Base-by-base conservation (phyloP, 2,888 invertebrate genomes). In the Hartigia nigra region DNA sequence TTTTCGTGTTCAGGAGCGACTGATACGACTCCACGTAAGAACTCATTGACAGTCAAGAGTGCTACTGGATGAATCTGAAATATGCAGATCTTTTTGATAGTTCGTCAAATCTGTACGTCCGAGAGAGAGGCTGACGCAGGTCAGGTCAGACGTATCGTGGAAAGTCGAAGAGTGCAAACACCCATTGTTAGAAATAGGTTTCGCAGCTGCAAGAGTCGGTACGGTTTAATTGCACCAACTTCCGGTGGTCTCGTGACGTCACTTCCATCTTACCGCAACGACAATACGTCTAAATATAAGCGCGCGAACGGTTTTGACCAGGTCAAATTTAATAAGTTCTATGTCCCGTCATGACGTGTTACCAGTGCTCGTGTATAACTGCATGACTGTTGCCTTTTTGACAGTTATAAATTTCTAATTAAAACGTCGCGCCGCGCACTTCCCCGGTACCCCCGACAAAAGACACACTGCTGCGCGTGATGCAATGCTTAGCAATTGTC, bases 201-300 rank as follows among this genome's bases (percentile, higher is more conserved):
- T 84, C 77, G 84, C 87, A 87, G 87, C 86, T 87, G 87, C 86
- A 39, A 75, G 77, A 78, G 80, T 70, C 78, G 78, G 81, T 77
- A 79, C 80, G 76, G 82, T 84, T 83, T 86, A 85, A 87, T 84
- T 82, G 82, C 86, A 85, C 79, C 77, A 81, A 87, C 87, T 88
- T 88, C 88, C 88, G 88, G 84, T 81, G 88, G 84, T 81, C 76
- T 78, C 77, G 77, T 84, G 84, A 86, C 85, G 85, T 84, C 83
- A 86, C 79, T 80, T 81, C 79, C 77, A 79, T 80, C 81, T 81
- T 76, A 74, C 74, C 31, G 74, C 75, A 31, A 77, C 70, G 36
- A 77, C 70, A 77, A 78, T 75, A 74, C 78, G 74, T 74, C 32
- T 81, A 84, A 85, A 84, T 83, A 83, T 82, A 83, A 82, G 70